Conservation (phyloP, 37 sponge, comb jelly and placozoan genomes). For the Oopsacas minuta region DNA sequence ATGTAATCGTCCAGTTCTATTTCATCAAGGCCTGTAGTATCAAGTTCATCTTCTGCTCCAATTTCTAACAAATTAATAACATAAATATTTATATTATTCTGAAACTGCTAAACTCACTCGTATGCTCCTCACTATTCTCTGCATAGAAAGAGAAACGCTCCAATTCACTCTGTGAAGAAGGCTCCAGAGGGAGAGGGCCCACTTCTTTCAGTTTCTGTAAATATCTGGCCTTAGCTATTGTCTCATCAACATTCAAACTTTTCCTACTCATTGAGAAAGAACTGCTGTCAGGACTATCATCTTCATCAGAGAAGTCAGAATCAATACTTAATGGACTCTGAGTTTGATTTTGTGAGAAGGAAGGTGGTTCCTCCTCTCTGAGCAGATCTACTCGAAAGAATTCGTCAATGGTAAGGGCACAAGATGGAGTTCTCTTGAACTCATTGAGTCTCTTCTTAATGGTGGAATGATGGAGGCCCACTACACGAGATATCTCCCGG, state of each 20-base stretch:
- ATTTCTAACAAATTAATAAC: slow-evolving; percentile 2
- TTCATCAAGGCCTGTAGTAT: slow-evolving; percentile 56
- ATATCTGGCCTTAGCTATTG: slow-evolving; percentile 53
- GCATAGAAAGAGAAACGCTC: not conserved
- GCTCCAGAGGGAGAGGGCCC: not conserved
- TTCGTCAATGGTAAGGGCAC: slow-evolving; percentile 91
- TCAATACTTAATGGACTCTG: not conserved
- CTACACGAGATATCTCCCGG: slow-evolving; percentile 66
- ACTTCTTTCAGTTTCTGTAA: not conserved
- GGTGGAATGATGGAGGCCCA: slow-evolving; percentile 68
- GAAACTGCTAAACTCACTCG: not conserved
- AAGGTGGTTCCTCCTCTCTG: slow-evolving; percentile 93
- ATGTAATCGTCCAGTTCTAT: slow-evolving; percentile 75
- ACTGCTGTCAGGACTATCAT: not conserved
- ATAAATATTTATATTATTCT: no score
- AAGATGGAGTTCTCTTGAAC: slow-evolving; percentile 87
- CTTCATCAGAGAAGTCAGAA: not conserved
- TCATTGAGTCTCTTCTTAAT: slow-evolving; percentile 76
- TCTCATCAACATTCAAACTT: slow-evolving; percentile 40
- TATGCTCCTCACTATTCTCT: not conserved
- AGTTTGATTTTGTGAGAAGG: slow-evolving; percentile 37
- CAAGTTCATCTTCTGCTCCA: slow-evolving; percentile 8
- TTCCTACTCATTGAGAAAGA: not conserved
- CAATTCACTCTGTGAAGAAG: not conserved
- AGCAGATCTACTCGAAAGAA: slow-evolving; percentile 90